Base-by-base conservation (phyloP, 2,888 invertebrate genomes). In the Orchesellides sinensis region DNA sequence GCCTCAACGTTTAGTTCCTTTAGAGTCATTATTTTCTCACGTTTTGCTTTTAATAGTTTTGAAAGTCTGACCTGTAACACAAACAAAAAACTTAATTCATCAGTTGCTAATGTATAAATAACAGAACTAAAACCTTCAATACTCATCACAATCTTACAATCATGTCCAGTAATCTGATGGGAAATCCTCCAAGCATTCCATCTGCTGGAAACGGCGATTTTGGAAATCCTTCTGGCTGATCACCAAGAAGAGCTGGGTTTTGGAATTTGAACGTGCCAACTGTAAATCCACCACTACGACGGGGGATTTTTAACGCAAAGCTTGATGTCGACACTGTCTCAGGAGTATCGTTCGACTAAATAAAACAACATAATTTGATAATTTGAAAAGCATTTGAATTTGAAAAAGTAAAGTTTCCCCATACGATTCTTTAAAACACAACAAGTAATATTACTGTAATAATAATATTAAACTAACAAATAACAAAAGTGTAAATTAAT, bases 1-100 rank as follows among this genome's bases (percentile, higher is more conserved):
- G 96, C 97, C 90, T 96, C 95, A 81, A 95, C 93, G 89, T 98
- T 98, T 93, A 97, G 95, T 81, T 95, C 94, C 89, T 94, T 94
- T 66, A 98, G 91, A 78, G 93, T 93, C 88, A 93, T 93, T 10
- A 98, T 93, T 91, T 96, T 96, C 2, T 93, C 92, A 89, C 94
- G 94, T 90, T 98, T 98, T 0, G 94, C 93, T 83, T 93, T 92
- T 49, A 98, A 91, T 86, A 97, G 95, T 91, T 96, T 97, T 68
- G 95, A 95, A 27, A 98, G 93, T 87, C 95, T 93, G 0, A 98
- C 96, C 92, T 92, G 87, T 40, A n/a, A n/a, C n/a, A n/a, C n/a
- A n/a, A n/a, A n/a, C n/a, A n/a, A n/a, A n/a, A n/a, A n/a, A n/a
- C n/a, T n/a, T n/a, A n/a, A 32, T 10, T 32, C 10, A 10, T 32